A percentile compares a stretch with the other conserved stretches of the same genome.
Conservation (phyloP, 2,113 vertebrate genomes). For the Salvelinus sp. region DNA sequence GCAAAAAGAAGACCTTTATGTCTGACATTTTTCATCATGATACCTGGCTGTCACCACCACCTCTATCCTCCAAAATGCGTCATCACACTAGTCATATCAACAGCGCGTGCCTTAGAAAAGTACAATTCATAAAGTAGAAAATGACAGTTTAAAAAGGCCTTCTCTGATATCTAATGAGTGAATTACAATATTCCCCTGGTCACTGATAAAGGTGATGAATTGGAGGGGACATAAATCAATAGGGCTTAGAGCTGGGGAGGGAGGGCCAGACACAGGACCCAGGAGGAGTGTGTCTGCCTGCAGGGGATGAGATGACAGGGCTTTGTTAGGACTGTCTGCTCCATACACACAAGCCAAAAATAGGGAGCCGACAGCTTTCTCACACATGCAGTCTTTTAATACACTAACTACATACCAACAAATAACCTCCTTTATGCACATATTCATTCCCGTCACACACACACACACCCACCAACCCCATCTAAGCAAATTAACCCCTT, state of each 20-base stretch:
- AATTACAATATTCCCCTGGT: not conserved
- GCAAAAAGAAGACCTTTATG: constrained; percentile 7
- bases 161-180: too few relatives aligned
- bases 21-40: not conserved
- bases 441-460: not conserved
- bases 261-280: not conserved
- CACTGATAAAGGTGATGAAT: not conserved
- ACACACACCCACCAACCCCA: not conserved
- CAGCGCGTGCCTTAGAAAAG: too few relatives aligned
- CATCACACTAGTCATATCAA: not conserved
- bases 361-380: not conserved
- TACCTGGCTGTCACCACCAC: not conserved
- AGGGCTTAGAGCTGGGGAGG: not conserved
- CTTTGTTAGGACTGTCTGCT: constrained; percentile 10
- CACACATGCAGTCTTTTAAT: not conserved
- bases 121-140: not conserved
- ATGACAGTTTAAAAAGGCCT: not conserved
- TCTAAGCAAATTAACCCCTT: too few relatives aligned
- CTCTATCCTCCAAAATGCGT: not conserved
- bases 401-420: constrained; percentile 21
- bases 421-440: constrained; percentile 13
- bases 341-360: constrained; percentile 11
- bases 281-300: not conserved
- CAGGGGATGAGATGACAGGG: not conserved
- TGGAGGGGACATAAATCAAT: not conserved